Base-by-base conservation (phyloP, 2,797 vertebrate genomes). In the Coendou prehensilis region DNA sequence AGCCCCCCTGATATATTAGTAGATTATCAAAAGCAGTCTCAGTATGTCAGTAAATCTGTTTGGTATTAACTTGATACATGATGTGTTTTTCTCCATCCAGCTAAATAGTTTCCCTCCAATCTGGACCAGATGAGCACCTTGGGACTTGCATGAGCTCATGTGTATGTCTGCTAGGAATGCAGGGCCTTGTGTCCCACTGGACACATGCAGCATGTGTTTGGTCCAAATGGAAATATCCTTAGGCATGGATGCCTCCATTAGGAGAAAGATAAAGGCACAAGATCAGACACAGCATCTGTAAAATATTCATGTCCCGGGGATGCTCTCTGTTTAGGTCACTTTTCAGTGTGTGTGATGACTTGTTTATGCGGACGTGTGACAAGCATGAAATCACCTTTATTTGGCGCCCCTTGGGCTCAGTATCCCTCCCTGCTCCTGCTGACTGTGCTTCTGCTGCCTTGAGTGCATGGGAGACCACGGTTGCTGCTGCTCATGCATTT, bases 1-100 rank as follows among this genome's bases (percentile, higher is more conserved):
- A 98, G 97, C 83, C 63, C 97, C 97, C 97, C 97, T 97, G 97
- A 93, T 90, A 91, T 87, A 98, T 96, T 95, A 96, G 97, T 96
- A 97, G 98, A 98, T 98, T 98, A 98, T 98, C 98, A 98, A 98
- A 97, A 98, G 97, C 98, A 98, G 94, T 89, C 97, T 96, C 95
- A 98, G 96, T 97, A 97, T 98, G 98, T 98, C 97, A 98, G 96
- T 97, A 98, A 98, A 98, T 98, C 98, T 99, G 98, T 98, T 98
- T 97, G 95, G 98, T 97, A 98, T 98, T 98, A 98, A 98, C 98
- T 98, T 98, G 98, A 98, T 98, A 98, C 98, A 98, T 97, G 98
- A 98, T 98, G 98, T 98, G 96, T 98, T 98, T 98, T 98, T 98
- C 98, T 98, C 98, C 93, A 97, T 98, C 98, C 98, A 98, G n/a